These are phyloP conservation scores for human DNA, from an alignment of 2,113 vertebrate species.

Conservation along the genomic window GRCh38 chr3:118111001-118111500, in stretches of 20 bases:
- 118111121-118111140: conserved; percentile 70
- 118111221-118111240: background rate
- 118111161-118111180: conserved; percentile 70
- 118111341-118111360: conserved; percentile 20
- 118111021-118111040: conserved; percentile 68
- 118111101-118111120: conserved; percentile 60
- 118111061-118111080: conserved; percentile 74
- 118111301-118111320: conserved; percentile 29
- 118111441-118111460: background rate
- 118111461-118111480: background rate
- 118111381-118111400: background rate
- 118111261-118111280: background rate
- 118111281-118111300: background rate
- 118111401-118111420: background rate
- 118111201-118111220: background rate
- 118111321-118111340: conserved; percentile 48
- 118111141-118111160: conserved; percentile 64
- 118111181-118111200: conserved; percentile 51
- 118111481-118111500: background rate
- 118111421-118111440: background rate
- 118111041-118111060: conserved; percentile 52
- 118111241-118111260: conserved; percentile 28
- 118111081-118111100: conserved; percentile 65
- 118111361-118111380: background rate
- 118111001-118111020: conserved; percentile 41